Percentiles rank a stretch among this genome's conserved stretches.
These are phyloP conservation scores for Cheilosia pagana DNA, from an alignment of 2,888 invertebrate genomes.

Conservation along the genomic window DNA sequence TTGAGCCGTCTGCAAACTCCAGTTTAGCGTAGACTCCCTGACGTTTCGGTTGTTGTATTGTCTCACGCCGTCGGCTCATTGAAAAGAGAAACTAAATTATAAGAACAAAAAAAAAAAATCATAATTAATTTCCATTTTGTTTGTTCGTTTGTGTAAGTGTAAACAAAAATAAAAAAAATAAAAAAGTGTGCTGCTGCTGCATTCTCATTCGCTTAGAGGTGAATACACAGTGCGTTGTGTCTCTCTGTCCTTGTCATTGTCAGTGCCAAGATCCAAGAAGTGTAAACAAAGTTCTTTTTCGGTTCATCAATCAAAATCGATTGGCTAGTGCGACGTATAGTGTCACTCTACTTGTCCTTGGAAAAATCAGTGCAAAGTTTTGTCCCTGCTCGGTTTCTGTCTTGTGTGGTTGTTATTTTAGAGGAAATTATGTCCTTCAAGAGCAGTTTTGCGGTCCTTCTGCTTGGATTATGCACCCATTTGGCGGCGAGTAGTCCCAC, in stretches of 20 bases:
- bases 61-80: conserved; percentile 54
- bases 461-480: conserved; percentile 74
- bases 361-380: conserved; percentile 48
- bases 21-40: conserved; percentile 80
- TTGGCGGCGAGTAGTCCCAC: conserved; percentile 70
- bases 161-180: conserved; percentile 44
- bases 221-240: conserved; percentile 1
- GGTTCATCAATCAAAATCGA: conserved; percentile 50
- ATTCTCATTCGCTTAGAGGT: conserved; percentile 17
- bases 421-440: conserved; percentile 55
- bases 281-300: conserved; percentile 62
- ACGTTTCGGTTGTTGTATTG: conserved; percentile 78
- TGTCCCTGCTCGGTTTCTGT: neutral
- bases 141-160: conserved; percentile 52
- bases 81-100: conserved; percentile 62
- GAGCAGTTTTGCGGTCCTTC: conserved; percentile 68
- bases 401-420: neutral
- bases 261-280: too few species aligned
- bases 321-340: conserved; percentile 47
- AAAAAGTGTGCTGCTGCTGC: conserved; percentile 22
- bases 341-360: neutral
- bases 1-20: conserved; percentile 78
- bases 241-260: conserved; percentile 33
- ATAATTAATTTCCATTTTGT: conserved; percentile 52
- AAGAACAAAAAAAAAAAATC: conserved; percentile 48